phyloP scores from a whole-genome alignment of 2,113 vertebrate species.

The Tachuris rubrigastra region DNA sequence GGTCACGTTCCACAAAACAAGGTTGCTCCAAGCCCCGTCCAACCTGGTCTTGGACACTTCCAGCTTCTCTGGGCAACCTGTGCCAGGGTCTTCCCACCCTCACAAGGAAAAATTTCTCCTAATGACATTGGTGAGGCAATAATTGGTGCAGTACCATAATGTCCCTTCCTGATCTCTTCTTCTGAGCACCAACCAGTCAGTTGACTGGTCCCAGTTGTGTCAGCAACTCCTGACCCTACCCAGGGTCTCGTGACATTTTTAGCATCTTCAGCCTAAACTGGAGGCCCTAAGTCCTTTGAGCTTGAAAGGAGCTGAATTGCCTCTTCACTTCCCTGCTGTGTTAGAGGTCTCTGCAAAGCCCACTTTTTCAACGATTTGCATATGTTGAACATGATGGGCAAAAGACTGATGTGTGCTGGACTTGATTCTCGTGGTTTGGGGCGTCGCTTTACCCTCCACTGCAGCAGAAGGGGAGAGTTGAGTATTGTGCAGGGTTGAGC shows the following conservation, averaged over 20 bases:
- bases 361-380: neutral
- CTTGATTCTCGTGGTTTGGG: neutral
- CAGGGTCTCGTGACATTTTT: neutral
- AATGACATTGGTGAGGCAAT: neutral
- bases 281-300: neutral
- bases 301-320: neutral
- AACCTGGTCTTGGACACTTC: rapidly evolving
- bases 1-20: rapidly evolving
- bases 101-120: neutral
- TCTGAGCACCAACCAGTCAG: neutral
- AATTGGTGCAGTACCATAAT: neutral
- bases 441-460: neutral
- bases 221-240: neutral
- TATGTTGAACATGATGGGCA: neutral
- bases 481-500: neutral
- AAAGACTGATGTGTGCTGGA: neutral
- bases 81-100: rapidly evolving
- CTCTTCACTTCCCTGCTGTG: neutral
- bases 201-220: neutral
- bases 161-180: neutral
- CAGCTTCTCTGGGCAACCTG: neutral
- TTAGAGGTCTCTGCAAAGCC: neutral
- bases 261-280: neutral
- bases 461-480: neutral
- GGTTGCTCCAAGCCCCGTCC: rapidly evolving